A percentile compares a stretch with the other conserved stretches of the same genome.
These are phyloP conservation scores for Siniperca scherzeri DNA, from an alignment of 2,797 vertebrate genomes.

Conservation along the genomic window DNA sequence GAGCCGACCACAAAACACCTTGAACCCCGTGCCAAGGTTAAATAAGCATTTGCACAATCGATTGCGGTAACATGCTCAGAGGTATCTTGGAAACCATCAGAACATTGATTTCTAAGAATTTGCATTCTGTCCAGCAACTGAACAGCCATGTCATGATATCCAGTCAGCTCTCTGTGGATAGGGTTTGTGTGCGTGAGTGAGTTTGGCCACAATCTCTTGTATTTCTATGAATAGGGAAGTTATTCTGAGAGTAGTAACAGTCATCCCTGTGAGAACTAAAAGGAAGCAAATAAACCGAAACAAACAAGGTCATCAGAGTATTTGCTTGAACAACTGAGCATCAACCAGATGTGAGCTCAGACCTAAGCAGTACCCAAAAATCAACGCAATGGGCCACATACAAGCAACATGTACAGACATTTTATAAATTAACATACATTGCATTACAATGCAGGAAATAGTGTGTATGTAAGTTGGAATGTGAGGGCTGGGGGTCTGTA, in stretches of 20 bases:
- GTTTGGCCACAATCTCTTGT: conserved; percentile 22
- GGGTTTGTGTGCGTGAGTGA: not conserved
- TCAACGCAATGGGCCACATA: not conserved
- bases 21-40: conserved; percentile 60
- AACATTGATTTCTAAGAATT: conserved; percentile 51
- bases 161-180: conserved; percentile 6
- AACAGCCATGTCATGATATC: conserved; percentile 5
- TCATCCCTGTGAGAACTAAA: conserved; percentile 31
- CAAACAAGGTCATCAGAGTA: conserved; percentile 68
- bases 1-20: conserved; percentile 54
- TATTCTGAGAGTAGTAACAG: conserved; percentile 7
- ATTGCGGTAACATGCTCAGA: conserved; percentile 18
- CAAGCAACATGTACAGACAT: not conserved
- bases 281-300: conserved; percentile 30
- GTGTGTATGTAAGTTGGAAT: too few relatives aligned
- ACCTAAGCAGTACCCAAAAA: conserved; percentile 1
- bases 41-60: conserved; percentile 55
- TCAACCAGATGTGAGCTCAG: conserved; percentile 50
- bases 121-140: conserved; percentile 48
- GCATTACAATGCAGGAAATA: too few relatives aligned
- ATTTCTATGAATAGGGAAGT: conserved; percentile 21
- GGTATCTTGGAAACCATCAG: conserved; percentile 36
- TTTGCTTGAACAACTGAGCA: conserved; percentile 65
- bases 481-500: too few relatives aligned
- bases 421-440: not conserved